phyloP scores from a whole-genome alignment of 2,888 invertebrate genomes.

The Hydraecia micacea region DNA sequence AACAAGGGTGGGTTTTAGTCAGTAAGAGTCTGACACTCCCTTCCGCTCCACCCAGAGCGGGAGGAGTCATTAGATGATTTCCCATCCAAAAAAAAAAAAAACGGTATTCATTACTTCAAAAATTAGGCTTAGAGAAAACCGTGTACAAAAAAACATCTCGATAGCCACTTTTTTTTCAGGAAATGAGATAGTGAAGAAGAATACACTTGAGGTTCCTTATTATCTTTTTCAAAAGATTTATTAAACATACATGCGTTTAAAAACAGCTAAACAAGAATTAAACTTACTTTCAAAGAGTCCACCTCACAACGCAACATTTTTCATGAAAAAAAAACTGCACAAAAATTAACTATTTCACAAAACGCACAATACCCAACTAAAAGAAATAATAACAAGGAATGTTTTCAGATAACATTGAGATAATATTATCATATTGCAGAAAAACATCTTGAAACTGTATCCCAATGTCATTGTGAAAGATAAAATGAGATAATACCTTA shows the following conservation, averaged over 20 bases:
- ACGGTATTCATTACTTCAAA: not conserved
- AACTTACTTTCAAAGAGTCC: constrained; percentile 77
- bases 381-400: constrained; percentile 60
- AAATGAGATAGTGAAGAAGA: not conserved
- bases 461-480: constrained; percentile 54
- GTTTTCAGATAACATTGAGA: constrained; percentile 60
- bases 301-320: constrained; percentile 80
- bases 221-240: not conserved
- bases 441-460: constrained; percentile 41
- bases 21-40: too few relatives aligned
- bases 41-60: too few relatives aligned
- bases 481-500: constrained; percentile 34
- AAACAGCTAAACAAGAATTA: not conserved
- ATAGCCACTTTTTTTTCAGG: not conserved
- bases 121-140: not conserved
- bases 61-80: too few relatives aligned
- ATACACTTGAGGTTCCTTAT: not conserved
- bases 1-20: too few relatives aligned
- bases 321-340: constrained; percentile 36
- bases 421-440: constrained; percentile 59
- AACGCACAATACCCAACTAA: constrained; percentile 60
- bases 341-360: constrained; percentile 55
- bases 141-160: too few relatives aligned
- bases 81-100: too few relatives aligned
- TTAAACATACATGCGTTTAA: not conserved